Conservation (phyloP, 1,140 invertebrate species). For the Atta colombica region DNA sequence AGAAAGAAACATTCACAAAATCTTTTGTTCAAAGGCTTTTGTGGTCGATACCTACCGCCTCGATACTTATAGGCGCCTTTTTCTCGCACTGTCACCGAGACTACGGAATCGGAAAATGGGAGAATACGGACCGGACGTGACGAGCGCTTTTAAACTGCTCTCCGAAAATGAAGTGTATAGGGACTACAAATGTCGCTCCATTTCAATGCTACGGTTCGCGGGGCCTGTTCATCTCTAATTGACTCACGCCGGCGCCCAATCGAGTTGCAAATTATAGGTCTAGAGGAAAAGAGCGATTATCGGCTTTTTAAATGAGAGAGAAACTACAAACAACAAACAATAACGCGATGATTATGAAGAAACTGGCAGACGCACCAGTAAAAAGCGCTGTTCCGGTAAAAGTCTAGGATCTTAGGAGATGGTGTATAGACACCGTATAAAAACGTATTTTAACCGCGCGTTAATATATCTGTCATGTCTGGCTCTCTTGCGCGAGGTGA, state of each 20-base stretch:
- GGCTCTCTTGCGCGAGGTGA: conserved; percentile 1
- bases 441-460: conserved; percentile 34
- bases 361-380: conserved; percentile 10
- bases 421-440: conserved; percentile 11
- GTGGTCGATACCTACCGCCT: conserved; percentile 9
- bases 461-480: conserved; percentile 38
- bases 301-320: conserved; percentile 15
- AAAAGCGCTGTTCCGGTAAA: conserved; percentile 41
- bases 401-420: not conserved
- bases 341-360: conserved; percentile 46
- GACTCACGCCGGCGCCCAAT: conserved; percentile 73
- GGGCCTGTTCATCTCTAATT: conserved; percentile 68
- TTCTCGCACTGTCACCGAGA: conserved; percentile 24
- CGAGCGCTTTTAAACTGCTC: conserved; percentile 71
- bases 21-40: conserved; percentile 9
- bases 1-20: not conserved
- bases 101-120: conserved; percentile 53
- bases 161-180: conserved; percentile 47
- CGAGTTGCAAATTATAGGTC: conserved; percentile 76
- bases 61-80: not conserved
- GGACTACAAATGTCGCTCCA: conserved; percentile 47
- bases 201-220: conserved; percentile 28
- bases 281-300: conserved; percentile 59
- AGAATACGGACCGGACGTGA: conserved; percentile 76
- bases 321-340: conserved; percentile 73